phyloP scores from a whole-genome alignment of 53 echinoderm and acorn worm species.

The Echinarachnius parma region DNA sequence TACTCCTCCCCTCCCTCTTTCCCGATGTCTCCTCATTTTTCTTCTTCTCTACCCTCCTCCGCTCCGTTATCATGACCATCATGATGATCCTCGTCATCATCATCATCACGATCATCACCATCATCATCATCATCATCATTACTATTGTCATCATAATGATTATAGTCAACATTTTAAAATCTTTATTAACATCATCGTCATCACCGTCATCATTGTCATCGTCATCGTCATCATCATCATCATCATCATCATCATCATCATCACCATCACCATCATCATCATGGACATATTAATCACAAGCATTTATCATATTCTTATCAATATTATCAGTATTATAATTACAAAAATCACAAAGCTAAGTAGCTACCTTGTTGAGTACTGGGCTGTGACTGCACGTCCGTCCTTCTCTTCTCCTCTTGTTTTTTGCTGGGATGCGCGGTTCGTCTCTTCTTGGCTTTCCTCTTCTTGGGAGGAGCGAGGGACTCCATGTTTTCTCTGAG shows the following conservation, averaged over 20 bases:
- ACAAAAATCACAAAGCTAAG: background rate
- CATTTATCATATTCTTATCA: too few relatives aligned
- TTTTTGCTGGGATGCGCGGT: constrained; percentile 26
- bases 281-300: background rate
- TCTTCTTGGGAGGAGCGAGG: constrained; percentile 23
- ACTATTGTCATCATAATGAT: background rate
- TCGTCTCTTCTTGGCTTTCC: constrained; percentile 44
- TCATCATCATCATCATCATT: constrained; percentile 9
- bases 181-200: too few relatives aligned
- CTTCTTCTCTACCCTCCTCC: too few relatives aligned
- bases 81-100: background rate
- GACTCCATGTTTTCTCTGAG: constrained; percentile 25
- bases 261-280: constrained; percentile 13
- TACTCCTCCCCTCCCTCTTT: background rate
- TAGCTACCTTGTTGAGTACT: constrained; percentile 21
- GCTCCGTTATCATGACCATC: background rate
- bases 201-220: constrained; percentile 13
- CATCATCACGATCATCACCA: constrained; percentile 2
- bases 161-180: too few relatives aligned
- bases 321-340: too few relatives aligned
- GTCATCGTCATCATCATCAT: constrained; percentile 16
- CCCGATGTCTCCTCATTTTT: too few relatives aligned
- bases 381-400: constrained; percentile 31
- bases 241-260: constrained; percentile 18
- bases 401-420: constrained; percentile 37